Base-by-base conservation (phyloP, 2,888 invertebrate genomes). In the Campoletis raptor region DNA sequence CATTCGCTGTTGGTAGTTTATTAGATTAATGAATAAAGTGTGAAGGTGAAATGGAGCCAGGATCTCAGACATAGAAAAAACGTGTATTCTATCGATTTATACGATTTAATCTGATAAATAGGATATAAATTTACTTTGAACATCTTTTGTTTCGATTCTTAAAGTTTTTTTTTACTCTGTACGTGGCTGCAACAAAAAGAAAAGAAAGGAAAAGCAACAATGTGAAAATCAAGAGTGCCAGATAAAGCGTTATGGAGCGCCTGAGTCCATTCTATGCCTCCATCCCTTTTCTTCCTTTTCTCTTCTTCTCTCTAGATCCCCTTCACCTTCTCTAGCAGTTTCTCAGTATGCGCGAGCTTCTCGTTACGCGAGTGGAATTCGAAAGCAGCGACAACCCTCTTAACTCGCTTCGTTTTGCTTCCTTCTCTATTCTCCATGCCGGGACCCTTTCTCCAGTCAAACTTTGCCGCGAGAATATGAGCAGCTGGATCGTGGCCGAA, bases 281-380 rank as follows among this genome's bases (percentile, higher is more conserved):
- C 74, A 67, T 52, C 15, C 54, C 45, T 52, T 37, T 52, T 40
- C n/a, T 24, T 64, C 24, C 67, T 21, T 66, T 52, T 66, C 48
- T 64, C 64, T 24, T 24, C n/a, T 40, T 52, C 48, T 24, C 37
- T 66, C 40, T 24, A 37, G 21, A 37, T 61, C 74, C 61, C 74
- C 45, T 48, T 72, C 36, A 9, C 40, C 42, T 18, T 61, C 61
- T 61, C 74, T 42, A 9, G 12, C 54, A 61, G 42, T 76, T 36
- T 21, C 69, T 52, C 40, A 72, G 78, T 82, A 79, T 82, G 85
- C 73, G 81, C 78, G 67, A 79, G 85, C 79, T 85, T 82, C 85
- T 78, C 81, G 88, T 86, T 89, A 74, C 91, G 91, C 90, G 91
- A 90, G 89, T 90, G 88, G 91, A 92, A 92, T 92, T 91, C 90